Evolutionary conservation across 2,797 vertebrate species (phyloP), one percentile per base, ranked within the genome.

Genomic region (Neosilurus hyrtlii): DNA sequence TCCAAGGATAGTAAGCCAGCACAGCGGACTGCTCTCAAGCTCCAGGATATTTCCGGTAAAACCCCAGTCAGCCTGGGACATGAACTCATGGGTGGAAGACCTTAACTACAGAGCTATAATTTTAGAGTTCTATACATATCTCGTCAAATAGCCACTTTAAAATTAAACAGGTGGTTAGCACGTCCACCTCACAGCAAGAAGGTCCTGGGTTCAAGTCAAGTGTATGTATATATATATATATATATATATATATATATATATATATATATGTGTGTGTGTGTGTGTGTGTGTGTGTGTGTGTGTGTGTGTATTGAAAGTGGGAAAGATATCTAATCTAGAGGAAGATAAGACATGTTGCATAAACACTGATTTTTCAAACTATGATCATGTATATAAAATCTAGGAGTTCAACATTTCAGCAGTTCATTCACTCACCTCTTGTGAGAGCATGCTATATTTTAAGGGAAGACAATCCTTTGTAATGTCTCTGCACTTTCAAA

Each of bases 101-200:
- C 16, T 57, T 57, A 74, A 56, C 26, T 51, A 74, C 72, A 20
- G 52, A 75, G 26, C 52, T 56, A 56, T 74, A 30, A 74, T 74
- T 74, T 74, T 24, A 20, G 26, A 37, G 8, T 37, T 18, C 2
- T 73, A 26, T 37, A 22, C 24, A 54, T 54, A 54, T 72, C 10
- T 35, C 2, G 9, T 22, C 16, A 59, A 22, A 75, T 59, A 8
- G 4, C 4, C 5, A 22, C 26, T 57, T 35, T 59, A 7, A 12
- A 57, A 75, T 59, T 57, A 20, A 59, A 10, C 26, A 35, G 8
- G 43, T 43, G 43, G 43, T 43, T 43, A 43, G 43, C 43, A 43
- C 43, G 8, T 43, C 43, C 43, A 43, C 43, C 43, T 43, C 43
- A 43, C 8, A 43, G 43, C 43, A 43, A 8, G 43, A 43, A 8